Percentiles rank a stretch among this genome's conserved stretches.
These are phyloP conservation scores for Cathartes aura DNA, from an alignment of 2,113 vertebrate species.

Conservation along the genomic window DNA sequence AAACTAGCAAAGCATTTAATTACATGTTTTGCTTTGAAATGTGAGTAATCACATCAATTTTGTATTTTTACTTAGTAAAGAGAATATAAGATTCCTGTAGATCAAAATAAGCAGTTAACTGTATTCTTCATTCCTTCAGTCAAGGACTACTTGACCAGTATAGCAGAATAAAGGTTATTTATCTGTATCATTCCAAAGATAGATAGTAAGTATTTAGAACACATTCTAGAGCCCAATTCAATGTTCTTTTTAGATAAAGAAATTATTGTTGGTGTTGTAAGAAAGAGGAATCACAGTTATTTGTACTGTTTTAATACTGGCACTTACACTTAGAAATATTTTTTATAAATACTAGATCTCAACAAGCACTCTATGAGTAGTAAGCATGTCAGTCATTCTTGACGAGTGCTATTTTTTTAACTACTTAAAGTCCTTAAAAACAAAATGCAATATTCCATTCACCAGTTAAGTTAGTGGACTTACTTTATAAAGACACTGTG, in stretches of 20 bases:
- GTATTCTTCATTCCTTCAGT: not conserved
- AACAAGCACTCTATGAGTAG: not conserved
- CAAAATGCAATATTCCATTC: not conserved
- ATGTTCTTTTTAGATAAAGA: not conserved
- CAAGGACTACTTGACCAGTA: not conserved
- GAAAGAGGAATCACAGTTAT: not conserved
- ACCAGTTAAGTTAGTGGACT: not conserved
- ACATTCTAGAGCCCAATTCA: not conserved
- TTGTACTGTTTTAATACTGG: not conserved
- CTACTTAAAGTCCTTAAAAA: not conserved
- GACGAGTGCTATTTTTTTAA: not conserved
- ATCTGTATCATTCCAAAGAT: not conserved
- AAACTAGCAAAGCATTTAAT: not conserved
- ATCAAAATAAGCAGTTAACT: not conserved
- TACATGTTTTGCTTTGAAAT: not conserved
- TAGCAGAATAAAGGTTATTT: not conserved
- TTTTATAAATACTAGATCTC: not conserved
- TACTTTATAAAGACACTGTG: not conserved
- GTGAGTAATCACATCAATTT: not conserved
- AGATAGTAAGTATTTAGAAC: not conserved
- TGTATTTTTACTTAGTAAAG: not conserved
- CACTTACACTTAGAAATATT: not conserved
- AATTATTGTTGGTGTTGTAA: not conserved
- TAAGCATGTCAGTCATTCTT: not conserved
- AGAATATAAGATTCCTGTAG: not conserved